A percentile compares a stretch with the other conserved stretches of the same genome.
These are phyloP conservation scores for Scleropages formosus DNA, from an alignment of 2,797 vertebrate genomes.

Conservation along the genomic window DNA sequence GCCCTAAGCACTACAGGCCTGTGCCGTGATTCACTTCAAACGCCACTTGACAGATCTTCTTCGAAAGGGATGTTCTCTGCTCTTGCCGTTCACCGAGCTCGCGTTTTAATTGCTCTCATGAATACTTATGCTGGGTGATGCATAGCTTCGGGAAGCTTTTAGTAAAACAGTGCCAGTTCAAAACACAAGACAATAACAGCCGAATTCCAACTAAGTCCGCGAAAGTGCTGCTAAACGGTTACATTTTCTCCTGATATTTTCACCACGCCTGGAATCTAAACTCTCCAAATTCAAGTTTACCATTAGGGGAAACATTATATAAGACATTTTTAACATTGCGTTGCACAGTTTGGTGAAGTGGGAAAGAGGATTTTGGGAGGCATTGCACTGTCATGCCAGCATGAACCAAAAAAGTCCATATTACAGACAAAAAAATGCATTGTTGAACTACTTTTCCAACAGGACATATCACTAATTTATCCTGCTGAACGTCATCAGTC, in stretches of 20 bases:
- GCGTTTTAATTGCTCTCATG: slow-evolving; percentile 25
- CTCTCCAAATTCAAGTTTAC: no score
- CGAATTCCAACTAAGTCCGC: not conserved
- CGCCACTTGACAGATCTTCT: slow-evolving; percentile 27
- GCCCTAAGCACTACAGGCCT: slow-evolving; percentile 40
- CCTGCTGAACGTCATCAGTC: no score
- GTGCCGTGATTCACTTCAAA: slow-evolving; percentile 14
- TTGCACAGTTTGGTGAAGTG: no score
- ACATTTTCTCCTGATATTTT: not conserved
- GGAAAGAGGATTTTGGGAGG: no score
- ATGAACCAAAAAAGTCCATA: no score
- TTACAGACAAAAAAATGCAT: no score
- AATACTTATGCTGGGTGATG: slow-evolving; percentile 11
- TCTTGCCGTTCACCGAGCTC: slow-evolving; percentile 13
- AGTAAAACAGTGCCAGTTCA: not conserved
- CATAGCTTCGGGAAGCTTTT: not conserved
- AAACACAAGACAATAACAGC: not conserved
- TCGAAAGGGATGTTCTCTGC: slow-evolving; percentile 23
- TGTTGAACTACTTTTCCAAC: no score
- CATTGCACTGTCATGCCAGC: no score
- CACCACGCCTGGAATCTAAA: no score
- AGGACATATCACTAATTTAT: no score
- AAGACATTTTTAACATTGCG: no score
- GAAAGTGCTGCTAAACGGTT: not conserved
- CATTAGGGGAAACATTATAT: no score